Evolutionary conservation across 2,888 invertebrate genomes (phyloP), one percentile per base, ranked within the genome.

Genomic region (Macropis europaea): DNA sequence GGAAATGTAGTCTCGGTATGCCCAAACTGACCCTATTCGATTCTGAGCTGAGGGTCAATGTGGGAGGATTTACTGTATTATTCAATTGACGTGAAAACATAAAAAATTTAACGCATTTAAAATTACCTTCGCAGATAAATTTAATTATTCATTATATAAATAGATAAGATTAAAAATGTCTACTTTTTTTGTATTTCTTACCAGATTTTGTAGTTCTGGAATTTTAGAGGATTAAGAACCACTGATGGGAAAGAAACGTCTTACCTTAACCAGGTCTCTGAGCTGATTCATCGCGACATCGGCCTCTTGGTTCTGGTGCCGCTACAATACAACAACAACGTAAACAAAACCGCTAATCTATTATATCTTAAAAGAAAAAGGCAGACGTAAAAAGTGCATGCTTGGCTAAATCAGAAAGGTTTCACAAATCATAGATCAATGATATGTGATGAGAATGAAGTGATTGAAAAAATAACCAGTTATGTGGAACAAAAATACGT

Each of bases 321-420:
- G 88, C 89, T 90, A 89, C 85, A 88, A 90, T 90, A 89, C 86
- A 89, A 89, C 86, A 89, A 90, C 84, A 88, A 89, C 87, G 83
- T 89, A 88, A 89, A 89, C 87, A 87, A 88, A 89, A 88, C 86
- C 85, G 86, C 89, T 89, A 88, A 81, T 76, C 88, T 89, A 88
- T 84, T 26, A 69, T 81, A 83, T 73, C 67, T 42, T 74, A 71
- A 50, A 71, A 75, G 72, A 64, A 66, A 43, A 40, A 50, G 61
- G 45, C 61, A 78, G 63, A 76, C 61, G 64, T 52, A 47, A 71
- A 56, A 30, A 36, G 40, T 61, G 54, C 70, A 70, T 70, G 71
- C 70, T 70, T 50, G 43, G 54, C 50, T 54, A 56, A 70, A 53
- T 42, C 17, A 47, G 36, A 36, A 69, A 69, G 59, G 32, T 53